Base-by-base conservation (phyloP, 2,888 invertebrate genomes). In the Aspidiotus rigidus region DNA sequence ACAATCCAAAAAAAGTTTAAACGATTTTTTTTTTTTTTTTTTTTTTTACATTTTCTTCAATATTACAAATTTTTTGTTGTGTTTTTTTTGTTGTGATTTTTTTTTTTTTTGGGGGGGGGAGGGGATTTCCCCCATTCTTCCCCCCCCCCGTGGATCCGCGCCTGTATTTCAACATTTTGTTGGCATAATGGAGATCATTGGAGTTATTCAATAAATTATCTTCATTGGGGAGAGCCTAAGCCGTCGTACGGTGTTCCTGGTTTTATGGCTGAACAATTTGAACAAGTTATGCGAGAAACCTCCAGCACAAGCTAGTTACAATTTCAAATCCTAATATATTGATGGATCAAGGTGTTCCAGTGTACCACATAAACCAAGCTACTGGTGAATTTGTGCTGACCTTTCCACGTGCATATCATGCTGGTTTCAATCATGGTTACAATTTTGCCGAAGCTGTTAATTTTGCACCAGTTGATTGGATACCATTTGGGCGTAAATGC, bases 161-260 rank as follows among this genome's bases (percentile, higher is more conserved):
- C n/a, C n/a, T 98, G 97, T 77, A 99, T 99, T 79, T 94, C 97
- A 1, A 95, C 98, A 2, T 99, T 99, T 79, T 98, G 98, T 78
- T 99, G 99, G 99, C 99, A 99, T 80, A 99, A 96, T 75, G 99
- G 99, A 79, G 99, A 99, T 78, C 99, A 99, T 78, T 99, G 99
- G 99, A 97, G 96, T 76, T 99, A 98, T 78, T 97, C 97, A n/a
- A 97, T 99, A 76, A 99, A 99, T 79, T 99, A 99, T 78, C 81
- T 98, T 73, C 99, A 99, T 78, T 98, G 98, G 98, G 99, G 99
- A 49, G 99, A 99, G 77, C 92, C 96, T 0, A 99, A 99, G 81
- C 93, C 95, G 3, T 86, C 93, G 93, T 99, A 99, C 77, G 99
- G 99, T 28, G 95, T 98, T 0, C 94, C 97, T 0, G 97, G 97